Evolutionary conservation across 2,113 vertebrate genomes (phyloP).

Genomic region (Semnornis frantzii): DNA sequence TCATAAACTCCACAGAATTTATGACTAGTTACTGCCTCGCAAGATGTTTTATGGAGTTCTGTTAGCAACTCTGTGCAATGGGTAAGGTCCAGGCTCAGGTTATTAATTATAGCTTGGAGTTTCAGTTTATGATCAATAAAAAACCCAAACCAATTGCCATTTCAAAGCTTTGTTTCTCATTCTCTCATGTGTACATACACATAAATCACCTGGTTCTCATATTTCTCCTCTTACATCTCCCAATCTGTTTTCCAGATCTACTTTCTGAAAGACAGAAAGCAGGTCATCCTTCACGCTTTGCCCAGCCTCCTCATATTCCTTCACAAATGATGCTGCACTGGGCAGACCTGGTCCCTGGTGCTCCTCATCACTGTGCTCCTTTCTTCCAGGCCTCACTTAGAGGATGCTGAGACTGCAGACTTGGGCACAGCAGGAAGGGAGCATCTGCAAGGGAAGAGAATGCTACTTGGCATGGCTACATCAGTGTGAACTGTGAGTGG

Average conservation of each 20-base stretch:
- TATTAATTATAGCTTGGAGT: conserved; percentile 45
- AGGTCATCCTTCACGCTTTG: not conserved
- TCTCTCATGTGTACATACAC: not conserved
- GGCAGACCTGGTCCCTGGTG: not conserved
- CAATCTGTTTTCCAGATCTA: not conserved
- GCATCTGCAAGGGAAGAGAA: not conserved
- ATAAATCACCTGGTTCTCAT: conserved; percentile 12
- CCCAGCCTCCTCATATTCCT: not conserved
- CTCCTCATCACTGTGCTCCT: not conserved
- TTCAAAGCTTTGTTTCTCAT: conserved; percentile 25
- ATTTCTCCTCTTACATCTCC: not conserved
- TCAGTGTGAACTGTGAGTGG: not conserved
- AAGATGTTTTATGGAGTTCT: conserved; percentile 41
- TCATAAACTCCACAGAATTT: conserved; percentile 24
- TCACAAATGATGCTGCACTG: not conserved
- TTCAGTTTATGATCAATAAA: conserved; percentile 50
- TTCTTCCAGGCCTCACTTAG: not conserved
- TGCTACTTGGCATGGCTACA: not conserved
- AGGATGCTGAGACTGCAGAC: not conserved
- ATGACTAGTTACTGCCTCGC: not conserved
- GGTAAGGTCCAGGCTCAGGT: not conserved
- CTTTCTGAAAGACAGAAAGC: not conserved
- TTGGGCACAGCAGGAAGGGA: not conserved
- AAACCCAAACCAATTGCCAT: conserved; percentile 24
- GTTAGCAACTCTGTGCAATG: not conserved